These are phyloP conservation scores for Drosophila subquinaria DNA, from an alignment of 2,888 invertebrate genomes.

Conservation along the genomic window DNA sequence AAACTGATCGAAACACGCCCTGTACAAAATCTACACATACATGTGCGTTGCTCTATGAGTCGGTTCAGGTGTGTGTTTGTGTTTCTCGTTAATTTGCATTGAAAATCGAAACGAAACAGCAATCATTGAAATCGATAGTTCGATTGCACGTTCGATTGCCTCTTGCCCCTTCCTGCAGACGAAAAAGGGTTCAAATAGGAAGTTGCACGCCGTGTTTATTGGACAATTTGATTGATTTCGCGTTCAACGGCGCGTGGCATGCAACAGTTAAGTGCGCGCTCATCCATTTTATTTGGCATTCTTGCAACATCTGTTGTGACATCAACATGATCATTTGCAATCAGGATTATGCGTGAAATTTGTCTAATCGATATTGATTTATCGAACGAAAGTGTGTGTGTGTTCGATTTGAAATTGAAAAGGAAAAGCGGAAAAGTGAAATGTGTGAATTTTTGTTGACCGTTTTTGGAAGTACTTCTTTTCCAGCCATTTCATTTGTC, in stretches of 20 bases:
- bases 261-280: conserved; percentile 47
- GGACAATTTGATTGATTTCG: conserved; percentile 27
- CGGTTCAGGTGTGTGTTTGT: conserved; percentile 17
- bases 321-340: background rate
- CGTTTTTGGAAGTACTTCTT: conserved; percentile 5
- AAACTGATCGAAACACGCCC: conserved; percentile 49
- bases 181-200: conserved; percentile 33
- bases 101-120: conserved; percentile 26
- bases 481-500: background rate
- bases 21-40: conserved; percentile 13
- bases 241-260: conserved; percentile 50
- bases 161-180: background rate
- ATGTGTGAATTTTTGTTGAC: conserved; percentile 11
- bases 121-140: conserved; percentile 46
- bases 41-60: conserved; percentile 5
- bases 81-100: conserved; percentile 41
- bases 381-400: background rate
- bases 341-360: conserved; percentile 13
- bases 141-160: conserved; percentile 32
- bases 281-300: conserved; percentile 62
- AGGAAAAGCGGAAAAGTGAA: conserved; percentile 4
- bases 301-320: conserved; percentile 69
- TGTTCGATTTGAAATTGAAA: background rate
- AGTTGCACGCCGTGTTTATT: conserved; percentile 31
- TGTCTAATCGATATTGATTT: background rate